phyloP scores from a whole-genome alignment of 2,888 invertebrate genomes.

The Melieria picta region DNA sequence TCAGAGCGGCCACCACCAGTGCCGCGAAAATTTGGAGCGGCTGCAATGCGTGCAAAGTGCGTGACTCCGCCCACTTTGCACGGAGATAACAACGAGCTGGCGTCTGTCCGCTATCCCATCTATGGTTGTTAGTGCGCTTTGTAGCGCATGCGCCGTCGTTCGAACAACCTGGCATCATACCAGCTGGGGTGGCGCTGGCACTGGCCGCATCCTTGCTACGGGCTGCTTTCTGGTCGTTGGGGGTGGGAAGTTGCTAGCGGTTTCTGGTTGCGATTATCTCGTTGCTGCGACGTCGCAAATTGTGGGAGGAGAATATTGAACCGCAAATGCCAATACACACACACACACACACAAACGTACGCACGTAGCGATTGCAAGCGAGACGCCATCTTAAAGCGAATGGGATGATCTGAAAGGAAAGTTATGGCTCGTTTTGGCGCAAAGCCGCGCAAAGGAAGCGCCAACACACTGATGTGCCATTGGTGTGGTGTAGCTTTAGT shows the following conservation, averaged over 20 bases:
- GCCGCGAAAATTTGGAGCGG: background rate
- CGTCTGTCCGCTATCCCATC: constrained; percentile 37
- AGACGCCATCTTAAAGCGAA: constrained; percentile 34
- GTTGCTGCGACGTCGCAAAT: background rate
- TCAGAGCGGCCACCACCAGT: background rate
- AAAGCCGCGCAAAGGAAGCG: background rate
- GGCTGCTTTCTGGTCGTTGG: too few species aligned
- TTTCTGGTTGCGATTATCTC: constrained; percentile 39
- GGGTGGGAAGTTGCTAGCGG: constrained; percentile 3
- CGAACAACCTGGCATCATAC: constrained; percentile 35
- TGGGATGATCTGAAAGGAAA: constrained; percentile 33
- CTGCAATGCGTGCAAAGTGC: constrained; percentile 43
- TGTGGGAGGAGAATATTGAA: constrained; percentile 47
- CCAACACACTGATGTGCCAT: background rate
- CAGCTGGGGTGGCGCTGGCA: constrained; percentile 38
- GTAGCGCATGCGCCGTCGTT: constrained; percentile 30
- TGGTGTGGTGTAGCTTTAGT: background rate
- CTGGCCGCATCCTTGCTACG: constrained; percentile 43
- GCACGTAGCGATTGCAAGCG: background rate
- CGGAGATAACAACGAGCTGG: constrained; percentile 42
- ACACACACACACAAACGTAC: constrained; percentile 25
- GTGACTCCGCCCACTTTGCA: constrained; percentile 51
- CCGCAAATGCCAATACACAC: constrained; percentile 31
- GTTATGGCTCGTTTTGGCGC: background rate
- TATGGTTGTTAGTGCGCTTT: background rate